A percentile compares a stretch with the other conserved stretches of the same genome.
Conservation (phyloP, 2,888 invertebrate species). For the Euphydryas editha region DNA sequence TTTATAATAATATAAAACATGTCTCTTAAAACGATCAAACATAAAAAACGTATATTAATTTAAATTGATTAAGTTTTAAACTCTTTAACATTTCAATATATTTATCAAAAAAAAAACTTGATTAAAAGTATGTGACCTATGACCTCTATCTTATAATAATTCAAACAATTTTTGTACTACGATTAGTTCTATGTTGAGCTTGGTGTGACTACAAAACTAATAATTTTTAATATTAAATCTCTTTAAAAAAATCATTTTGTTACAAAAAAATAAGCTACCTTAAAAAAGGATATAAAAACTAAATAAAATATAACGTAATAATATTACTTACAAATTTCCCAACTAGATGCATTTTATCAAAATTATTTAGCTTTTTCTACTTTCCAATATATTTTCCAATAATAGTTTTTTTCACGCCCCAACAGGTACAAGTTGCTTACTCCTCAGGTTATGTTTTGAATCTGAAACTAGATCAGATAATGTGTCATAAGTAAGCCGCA, state of each 20-base stretch:
- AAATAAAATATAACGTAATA: conserved; percentile 17
- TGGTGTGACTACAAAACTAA: no score
- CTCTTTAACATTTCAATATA: background rate
- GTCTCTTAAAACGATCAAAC: background rate
- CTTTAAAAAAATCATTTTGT: background rate
- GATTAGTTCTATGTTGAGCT: background rate
- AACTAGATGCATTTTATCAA: conserved; percentile 51
- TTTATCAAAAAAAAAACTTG: conserved; percentile 8
- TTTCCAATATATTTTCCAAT: conserved; percentile 34
- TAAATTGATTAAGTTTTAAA: background rate
- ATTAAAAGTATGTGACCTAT: conserved; percentile 24
- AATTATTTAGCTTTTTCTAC: conserved; percentile 33
- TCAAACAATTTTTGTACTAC: background rate
- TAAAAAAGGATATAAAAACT: background rate
- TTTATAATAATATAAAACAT: background rate
- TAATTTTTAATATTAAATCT: no score
- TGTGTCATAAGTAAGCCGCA: conserved; percentile 59
- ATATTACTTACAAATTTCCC: conserved; percentile 59
- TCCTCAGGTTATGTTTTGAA: conserved; percentile 62
- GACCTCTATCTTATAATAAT: conserved; percentile 24
- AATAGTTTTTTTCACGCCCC: conserved; percentile 46
- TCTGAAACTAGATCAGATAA: conserved; percentile 75
- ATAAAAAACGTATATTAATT: background rate
- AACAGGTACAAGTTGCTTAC: conserved; percentile 55
- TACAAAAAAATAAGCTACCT: background rate